Base-by-base conservation (phyloP, 2,113 vertebrate genomes). In the Tragelaphus imberbis region DNA sequence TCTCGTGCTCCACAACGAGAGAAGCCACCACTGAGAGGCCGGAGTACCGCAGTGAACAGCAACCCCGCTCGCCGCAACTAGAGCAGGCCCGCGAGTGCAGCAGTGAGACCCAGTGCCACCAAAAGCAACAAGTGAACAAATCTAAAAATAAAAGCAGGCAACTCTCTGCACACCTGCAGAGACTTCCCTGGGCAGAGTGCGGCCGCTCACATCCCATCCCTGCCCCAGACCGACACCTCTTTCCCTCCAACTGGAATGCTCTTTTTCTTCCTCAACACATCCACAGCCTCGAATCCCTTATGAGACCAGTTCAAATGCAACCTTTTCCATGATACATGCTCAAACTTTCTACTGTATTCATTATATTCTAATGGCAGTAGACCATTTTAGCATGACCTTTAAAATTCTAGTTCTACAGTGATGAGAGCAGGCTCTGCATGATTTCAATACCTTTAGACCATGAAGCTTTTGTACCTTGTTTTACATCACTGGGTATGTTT, bases 1-100 rank as follows among this genome's bases (percentile, higher is more conserved):
- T 77, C 71, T 3, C 13, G 36, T 14, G 71, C 71, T 27, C 12
- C 71, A 40, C 36, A 23, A 3, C 10, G 14, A 44, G 23, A 44
- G 36, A 13, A 14, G 71, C 71, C 11, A 13, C 36, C 21, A 23
- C 11, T 3, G 21, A 44, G 71, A 44, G 36, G 23, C 71, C 36
- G 5, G 71, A 44, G 71, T 13, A 7, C 36, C 71, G 3, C 71
- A 7, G 12, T 44, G 36, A 25, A 27, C 36, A 44, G 36, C 1
- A 25, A 44, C 6, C 40, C 40, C 7, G 0, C 71, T 77, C 12
- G 6, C 71, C 3, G 6, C 71, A 77, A 4, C 71, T 27, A 44
- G 71, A 44, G 40, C 7, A 44, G 40, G 40, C 40, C 40, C 71
- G 2, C 0, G 11, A 27, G 71, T 0, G 3, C 40, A 7, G 23